Percentiles rank a stretch among this genome's conserved stretches.
These are phyloP conservation scores for Dipus sagitta DNA, from an alignment of 2,797 vertebrate species.

Conservation along the genomic window DNA sequence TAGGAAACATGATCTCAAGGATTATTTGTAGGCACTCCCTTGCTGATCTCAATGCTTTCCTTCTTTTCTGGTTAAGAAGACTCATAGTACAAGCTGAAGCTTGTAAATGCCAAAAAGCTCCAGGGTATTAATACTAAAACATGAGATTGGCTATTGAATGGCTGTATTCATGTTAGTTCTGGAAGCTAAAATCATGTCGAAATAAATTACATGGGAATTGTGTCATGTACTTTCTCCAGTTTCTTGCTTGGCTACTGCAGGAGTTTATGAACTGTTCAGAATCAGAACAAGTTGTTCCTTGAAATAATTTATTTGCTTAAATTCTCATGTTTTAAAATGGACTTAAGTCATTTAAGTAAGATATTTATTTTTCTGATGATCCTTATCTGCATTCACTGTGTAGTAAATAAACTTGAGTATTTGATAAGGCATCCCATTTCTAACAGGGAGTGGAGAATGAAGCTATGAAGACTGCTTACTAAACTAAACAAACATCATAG, in stretches of 20 bases:
- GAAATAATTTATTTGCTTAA: background rate
- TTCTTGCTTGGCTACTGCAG: conserved; percentile 46
- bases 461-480: background rate
- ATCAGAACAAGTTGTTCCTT: conserved; percentile 47
- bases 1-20: background rate
- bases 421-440: conserved; percentile 9
- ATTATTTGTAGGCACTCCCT: background rate
- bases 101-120: conserved; percentile 49
- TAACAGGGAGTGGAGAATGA: background rate
- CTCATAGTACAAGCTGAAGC: background rate
- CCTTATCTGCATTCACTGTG: background rate
- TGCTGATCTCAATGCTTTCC: conserved; percentile 23
- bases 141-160: conserved; percentile 42
- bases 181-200: conserved; percentile 53
- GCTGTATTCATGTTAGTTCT: conserved; percentile 58
- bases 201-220: conserved; percentile 38
- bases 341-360: conserved; percentile 31
- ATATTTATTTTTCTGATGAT: conserved; percentile 44
- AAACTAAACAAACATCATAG: background rate
- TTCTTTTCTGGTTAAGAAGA: conserved; percentile 38
- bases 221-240: conserved; percentile 7
- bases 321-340: conserved; percentile 53
- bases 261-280: conserved; percentile 35
- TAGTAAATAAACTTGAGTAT: conserved; percentile 3
- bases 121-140: conserved; percentile 27